Evolutionary conservation across 1,140 invertebrate genomes (phyloP).

Genomic region (Mya arenaria): DNA sequence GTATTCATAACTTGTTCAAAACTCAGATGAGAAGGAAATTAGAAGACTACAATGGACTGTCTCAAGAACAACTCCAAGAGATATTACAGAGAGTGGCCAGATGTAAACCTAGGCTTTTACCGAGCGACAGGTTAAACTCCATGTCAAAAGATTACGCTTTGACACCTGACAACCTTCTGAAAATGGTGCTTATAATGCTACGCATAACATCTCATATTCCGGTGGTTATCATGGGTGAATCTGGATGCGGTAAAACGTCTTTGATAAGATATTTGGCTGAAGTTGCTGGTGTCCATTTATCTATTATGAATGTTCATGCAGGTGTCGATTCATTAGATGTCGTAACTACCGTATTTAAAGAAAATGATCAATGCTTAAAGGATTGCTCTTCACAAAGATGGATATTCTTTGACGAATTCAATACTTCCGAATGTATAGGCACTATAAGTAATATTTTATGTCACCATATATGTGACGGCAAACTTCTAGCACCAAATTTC

Average conservation of each 20-base stretch:
- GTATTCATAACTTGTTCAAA: constrained; percentile 61
- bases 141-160: constrained; percentile 61
- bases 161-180: constrained; percentile 66
- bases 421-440: constrained; percentile 64
- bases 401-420: constrained; percentile 69
- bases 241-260: constrained; percentile 73
- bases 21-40: constrained; percentile 58
- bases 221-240: constrained; percentile 76
- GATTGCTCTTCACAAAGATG: constrained; percentile 3
- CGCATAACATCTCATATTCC: constrained; percentile 64
- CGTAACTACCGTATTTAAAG: constrained; percentile 9
- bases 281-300: constrained; percentile 43
- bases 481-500: constrained; percentile 57
- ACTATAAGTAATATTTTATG: constrained; percentile 63
- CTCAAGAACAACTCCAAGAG: constrained; percentile 39
- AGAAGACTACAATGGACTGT: constrained; percentile 43
- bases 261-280: constrained; percentile 58
- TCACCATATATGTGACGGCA: constrained; percentile 54
- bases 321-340: constrained; percentile 45
- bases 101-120: neutral
- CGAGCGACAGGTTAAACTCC: neutral
- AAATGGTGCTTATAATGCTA: constrained; percentile 68
- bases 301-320: constrained; percentile 65
- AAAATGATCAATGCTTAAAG: constrained; percentile 28
- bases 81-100: constrained; percentile 55